Conservation (phyloP, 1,140 invertebrate genomes). For the Caerostris extrusa region DNA sequence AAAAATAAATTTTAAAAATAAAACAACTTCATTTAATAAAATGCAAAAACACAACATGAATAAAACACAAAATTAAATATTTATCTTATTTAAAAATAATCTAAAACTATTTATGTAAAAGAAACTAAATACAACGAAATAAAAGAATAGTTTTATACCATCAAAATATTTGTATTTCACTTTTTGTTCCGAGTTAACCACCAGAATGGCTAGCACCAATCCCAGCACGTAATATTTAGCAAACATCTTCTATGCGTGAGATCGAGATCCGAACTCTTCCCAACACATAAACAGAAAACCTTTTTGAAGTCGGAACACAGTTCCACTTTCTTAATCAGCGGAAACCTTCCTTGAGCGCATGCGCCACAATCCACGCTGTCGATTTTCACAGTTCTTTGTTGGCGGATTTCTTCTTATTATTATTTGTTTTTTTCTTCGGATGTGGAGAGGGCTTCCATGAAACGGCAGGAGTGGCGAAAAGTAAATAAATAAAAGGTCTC, state of each 20-base stretch:
- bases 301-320: slow-evolving; percentile 18
- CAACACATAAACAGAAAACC: not conserved
- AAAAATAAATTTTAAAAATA: no score
- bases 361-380: not conserved
- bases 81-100: no score
- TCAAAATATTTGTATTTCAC: slow-evolving; percentile 47
- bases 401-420: not conserved
- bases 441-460: not conserved
- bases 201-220: not conserved
- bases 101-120: not conserved
- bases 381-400: not conserved
- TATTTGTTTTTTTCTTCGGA: not conserved
- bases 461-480: not conserved
- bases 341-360: not conserved
- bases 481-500: slow-evolving; percentile 32
- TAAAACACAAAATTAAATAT: no score
- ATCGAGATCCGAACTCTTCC: not conserved
- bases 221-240: not conserved
- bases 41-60: no score
- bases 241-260: not conserved
- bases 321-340: not conserved
- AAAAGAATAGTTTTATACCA: slow-evolving; percentile 14
- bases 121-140: not conserved
- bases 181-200: not conserved
- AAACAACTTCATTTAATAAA: no score